Evolutionary conservation across 2,113 vertebrate species (phyloP), one percentile per base, ranked within the genome.

Genomic region (Sorex fumeus): DNA sequence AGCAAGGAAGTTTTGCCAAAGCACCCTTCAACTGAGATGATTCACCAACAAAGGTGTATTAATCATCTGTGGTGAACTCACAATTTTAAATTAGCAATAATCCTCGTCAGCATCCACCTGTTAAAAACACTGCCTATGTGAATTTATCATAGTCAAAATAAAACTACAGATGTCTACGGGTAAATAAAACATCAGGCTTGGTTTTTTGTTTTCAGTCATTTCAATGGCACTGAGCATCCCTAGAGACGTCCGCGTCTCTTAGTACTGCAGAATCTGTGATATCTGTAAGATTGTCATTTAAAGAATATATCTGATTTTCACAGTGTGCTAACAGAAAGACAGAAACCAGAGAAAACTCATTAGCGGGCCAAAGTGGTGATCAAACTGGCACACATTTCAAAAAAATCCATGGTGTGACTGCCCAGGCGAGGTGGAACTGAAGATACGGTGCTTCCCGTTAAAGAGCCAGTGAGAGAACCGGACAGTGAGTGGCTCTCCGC

Each of bases 401-500:
- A 99, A 98, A 99, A 99, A 98, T 99, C 99, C 99, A 99, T 99
- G 95, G 99, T 99, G 97, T 99, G 99, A 93, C 99, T 99, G 27
- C 99, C 99, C 95, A 99, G 98, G 32, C 99, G 99, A 0, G 99
- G 98, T 0, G 99, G 97, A 0, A 97, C 92, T 43, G 98, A 97
- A 0, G 98, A 93, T 36, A 98, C 96, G 12, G 97, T 94, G 96
- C 98, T 99, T 90, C 99, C 98, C 0, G 97, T 98, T 50, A 99
- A 97, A 71, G 99, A 99, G 47, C 99, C 98, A 0, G 98, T 98
- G 78, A 99, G 98, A 11, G 99, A 99, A 74, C 98, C 98, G 92
- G 98, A 98, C 80, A 99, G 98, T 0, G 98, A 98, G 81, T 98
- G 98, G 76, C 98, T 94, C 10, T 98, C 98, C 0, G 94, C 30